Base-by-base conservation (phyloP, 2,113 vertebrate species). In the Dipodomys spectabilis region DNA sequence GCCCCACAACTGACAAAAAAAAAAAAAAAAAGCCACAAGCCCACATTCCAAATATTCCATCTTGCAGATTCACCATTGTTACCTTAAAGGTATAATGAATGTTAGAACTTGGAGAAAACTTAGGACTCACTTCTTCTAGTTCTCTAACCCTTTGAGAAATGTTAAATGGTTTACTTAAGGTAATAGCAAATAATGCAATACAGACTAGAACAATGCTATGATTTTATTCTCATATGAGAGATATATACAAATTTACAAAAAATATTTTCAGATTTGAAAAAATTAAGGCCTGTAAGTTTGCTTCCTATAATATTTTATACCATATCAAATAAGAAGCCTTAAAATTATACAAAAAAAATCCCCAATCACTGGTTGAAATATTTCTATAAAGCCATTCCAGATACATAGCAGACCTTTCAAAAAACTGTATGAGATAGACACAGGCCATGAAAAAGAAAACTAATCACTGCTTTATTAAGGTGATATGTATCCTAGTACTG, bases 181-280 rank as follows among this genome's bases (percentile, higher is more conserved):
- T 78, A 92, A 67, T 69, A 75, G 35, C 28, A 83, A 53, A 60
- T 86, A 86, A 64, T 9, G 90, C 73, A 85, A 32, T 86, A 19
- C 86, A 30, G 45, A 39, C n/a, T 53, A 68, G 57, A 79, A 82
- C 35, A 57, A 16, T 18, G 4, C 15, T 53, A 53, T 53, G 49
- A 57, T 16, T 57, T 95, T 45, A 64, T 72, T 92, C 39, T 68
- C 64, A 16, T 85, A 22, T 80, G 44, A 83, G 79, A 82, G 30
- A 20, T 77, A 8, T 84, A 72, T 81, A 88, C 67, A 39, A 44
- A 35, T 82, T 28, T 44, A 53, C 73, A 60, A 45, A 82, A 80
- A 6, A 64, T 60, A 93, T 35, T 81, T 92, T 96, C 57, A 49
- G 9, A 91, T 85, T 91, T 95, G 53, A 53, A 85, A 91, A 93